Conservation (phyloP, 2,888 invertebrate genomes). For the Hipparchia semele region DNA sequence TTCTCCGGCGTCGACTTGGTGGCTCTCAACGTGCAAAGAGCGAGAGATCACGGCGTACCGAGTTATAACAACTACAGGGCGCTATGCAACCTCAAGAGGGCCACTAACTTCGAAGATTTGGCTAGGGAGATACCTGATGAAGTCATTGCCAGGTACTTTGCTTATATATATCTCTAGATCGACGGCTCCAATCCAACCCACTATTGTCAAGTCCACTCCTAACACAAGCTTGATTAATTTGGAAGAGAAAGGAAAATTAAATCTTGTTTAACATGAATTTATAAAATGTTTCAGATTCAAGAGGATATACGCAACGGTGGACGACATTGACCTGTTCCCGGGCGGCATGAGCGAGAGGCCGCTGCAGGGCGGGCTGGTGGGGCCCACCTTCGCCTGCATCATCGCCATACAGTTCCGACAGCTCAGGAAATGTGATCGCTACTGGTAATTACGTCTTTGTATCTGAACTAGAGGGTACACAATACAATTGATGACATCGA, state of each 20-base stretch:
- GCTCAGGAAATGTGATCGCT: conserved; percentile 95
- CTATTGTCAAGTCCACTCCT: too few relatives aligned
- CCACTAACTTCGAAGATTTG: conserved; percentile 93
- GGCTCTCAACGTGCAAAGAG: conserved; percentile 95
- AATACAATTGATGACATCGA: neutral
- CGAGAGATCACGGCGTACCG: conserved; percentile 93
- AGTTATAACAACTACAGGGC: conserved; percentile 96
- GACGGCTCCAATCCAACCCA: too few relatives aligned
- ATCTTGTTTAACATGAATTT: too few relatives aligned
- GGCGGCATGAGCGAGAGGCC: conserved; percentile 96
- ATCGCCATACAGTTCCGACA: conserved; percentile 97
- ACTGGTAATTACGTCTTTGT: conserved; percentile 84
- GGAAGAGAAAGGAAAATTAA: too few relatives aligned
- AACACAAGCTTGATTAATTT: too few relatives aligned
- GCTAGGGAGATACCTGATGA: conserved; percentile 93
- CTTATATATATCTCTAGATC: neutral
- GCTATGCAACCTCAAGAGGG: conserved; percentile 94
- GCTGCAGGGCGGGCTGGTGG: conserved; percentile 94
- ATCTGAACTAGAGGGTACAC: neutral
- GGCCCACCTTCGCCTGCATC: conserved; percentile 97
- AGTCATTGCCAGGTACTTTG: conserved; percentile 85
- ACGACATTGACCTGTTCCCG: conserved; percentile 98
- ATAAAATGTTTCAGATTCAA: conserved; percentile 80
- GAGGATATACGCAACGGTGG: conserved; percentile 93
- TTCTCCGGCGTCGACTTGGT: conserved; percentile 96